These are phyloP conservation scores for Rallus limicola DNA, from an alignment of 2,113 vertebrate species.

Conservation along the genomic window DNA sequence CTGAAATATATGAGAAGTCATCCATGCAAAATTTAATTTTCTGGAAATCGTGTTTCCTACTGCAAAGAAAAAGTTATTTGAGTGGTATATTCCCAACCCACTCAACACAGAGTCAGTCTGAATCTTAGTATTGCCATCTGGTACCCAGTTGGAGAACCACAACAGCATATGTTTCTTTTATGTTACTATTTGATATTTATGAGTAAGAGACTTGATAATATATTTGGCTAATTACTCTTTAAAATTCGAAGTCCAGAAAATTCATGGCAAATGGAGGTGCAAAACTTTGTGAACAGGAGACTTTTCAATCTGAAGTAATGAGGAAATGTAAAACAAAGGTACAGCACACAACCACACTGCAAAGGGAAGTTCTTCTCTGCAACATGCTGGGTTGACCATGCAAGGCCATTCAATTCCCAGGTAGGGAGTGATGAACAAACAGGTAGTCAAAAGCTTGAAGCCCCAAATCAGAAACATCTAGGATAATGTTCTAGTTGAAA, in stretches of 20 bases:
- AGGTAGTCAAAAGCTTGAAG: neutral
- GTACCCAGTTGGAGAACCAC: constrained; percentile 32
- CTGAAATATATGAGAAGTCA: neutral
- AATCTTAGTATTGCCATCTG: constrained; percentile 57
- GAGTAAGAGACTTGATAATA: constrained; percentile 38
- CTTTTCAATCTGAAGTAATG: neutral
- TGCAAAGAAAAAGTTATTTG: neutral
- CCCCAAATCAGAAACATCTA: neutral
- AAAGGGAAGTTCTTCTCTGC: neutral
- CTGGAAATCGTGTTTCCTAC: neutral
- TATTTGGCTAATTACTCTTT: constrained; percentile 43
- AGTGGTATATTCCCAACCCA: constrained; percentile 34
- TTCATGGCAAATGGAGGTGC: neutral
- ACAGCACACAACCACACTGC: neutral
- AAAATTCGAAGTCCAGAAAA: constrained; percentile 17
- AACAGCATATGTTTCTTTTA: constrained; percentile 49
- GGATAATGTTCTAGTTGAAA: neutral
- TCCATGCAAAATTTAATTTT: neutral
- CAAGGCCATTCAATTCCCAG: neutral
- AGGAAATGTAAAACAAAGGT: neutral
- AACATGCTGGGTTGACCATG: neutral
- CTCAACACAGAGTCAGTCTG: neutral
- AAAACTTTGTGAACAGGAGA: neutral
- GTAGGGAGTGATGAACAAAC: neutral
- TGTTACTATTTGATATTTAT: constrained; percentile 41